phyloP scores from a whole-genome alignment of 2,888 invertebrate genomes.

The Drosophila diplacantha region DNA sequence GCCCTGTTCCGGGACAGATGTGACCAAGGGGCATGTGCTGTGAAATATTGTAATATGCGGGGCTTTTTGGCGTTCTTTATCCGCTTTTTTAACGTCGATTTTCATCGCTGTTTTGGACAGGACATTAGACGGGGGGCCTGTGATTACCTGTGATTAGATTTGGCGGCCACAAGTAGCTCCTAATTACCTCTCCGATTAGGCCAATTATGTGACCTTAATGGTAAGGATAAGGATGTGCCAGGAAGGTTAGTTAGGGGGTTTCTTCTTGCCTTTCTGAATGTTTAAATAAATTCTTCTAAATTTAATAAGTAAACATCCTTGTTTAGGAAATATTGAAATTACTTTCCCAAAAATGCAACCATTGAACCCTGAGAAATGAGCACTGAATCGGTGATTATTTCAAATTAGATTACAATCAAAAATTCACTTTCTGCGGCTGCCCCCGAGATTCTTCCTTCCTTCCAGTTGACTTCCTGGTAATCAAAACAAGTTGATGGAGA shows the following conservation, averaged over 20 bases:
- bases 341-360: not conserved
- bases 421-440: constrained; percentile 19
- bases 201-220: constrained; percentile 13
- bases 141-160: constrained; percentile 23
- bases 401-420: constrained; percentile 11
- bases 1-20: constrained; percentile 57
- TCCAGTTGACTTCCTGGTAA: constrained; percentile 15
- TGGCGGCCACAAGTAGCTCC: constrained; percentile 6
- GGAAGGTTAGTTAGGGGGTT: not conserved
- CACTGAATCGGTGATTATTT: not conserved
- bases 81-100: constrained; percentile 22
- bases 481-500: constrained; percentile 33
- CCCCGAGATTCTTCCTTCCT: not conserved
- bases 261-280: not conserved
- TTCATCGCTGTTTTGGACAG: not conserved
- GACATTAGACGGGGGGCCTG: constrained; percentile 7
- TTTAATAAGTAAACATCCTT: not conserved
- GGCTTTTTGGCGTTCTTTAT: constrained; percentile 27
- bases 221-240: constrained; percentile 3
- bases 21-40: constrained; percentile 62
- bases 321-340: not conserved
- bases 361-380: constrained; percentile 2
- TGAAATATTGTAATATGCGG: constrained; percentile 48
- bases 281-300: not conserved
- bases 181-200: constrained; percentile 14